Base-by-base conservation (phyloP, 2,888 invertebrate genomes). In the Eupithecia abbreviata region DNA sequence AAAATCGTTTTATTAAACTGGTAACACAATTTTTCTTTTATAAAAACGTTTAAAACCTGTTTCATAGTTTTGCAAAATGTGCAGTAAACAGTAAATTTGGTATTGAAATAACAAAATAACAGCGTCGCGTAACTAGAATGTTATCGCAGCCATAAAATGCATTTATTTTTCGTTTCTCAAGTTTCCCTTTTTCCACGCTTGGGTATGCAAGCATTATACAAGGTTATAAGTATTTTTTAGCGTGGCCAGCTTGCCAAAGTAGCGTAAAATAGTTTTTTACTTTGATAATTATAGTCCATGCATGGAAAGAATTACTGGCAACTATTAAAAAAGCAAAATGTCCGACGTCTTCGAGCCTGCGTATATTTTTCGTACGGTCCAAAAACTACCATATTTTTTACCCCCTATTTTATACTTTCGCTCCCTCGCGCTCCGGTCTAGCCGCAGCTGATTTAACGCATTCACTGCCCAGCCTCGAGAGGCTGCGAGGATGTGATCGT, bases 61-160 rank as follows among this genome's bases (percentile, higher is more conserved):
- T 55, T n/a, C n/a, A n/a, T 55, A 62, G 12, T 30, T 62, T 58
- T 4, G 2, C 62, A 62, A 30, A 62, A 9, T 18, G 10, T 43
- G 67, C 15, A 10, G 30, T 69, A 69, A 69, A 12, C 47, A 18
- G 42, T 47, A 69, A 30, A 69, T 47, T 13, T 69, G 45, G 51
- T 12, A 41, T 68, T 73, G 55, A 73, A 68, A 67, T 70, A 62
- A 70, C 42, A 71, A 41, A 74, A 66, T 49, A 49, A 18, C 30
- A 18, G 47, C 42, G 62, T 74, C 67, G 75, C 74, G 77, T 74
- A 82, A 82, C 82, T 78, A 87, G 83, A 86, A 85, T 86, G 86
- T 85, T 88, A 88, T 86, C 88, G 79, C 70, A 81, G 83, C 82
- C 18, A 70, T 74, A 74, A 74, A 74, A 70, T 12, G 18, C 5